Evolutionary conservation across 1,140 invertebrate species (phyloP).

Genomic region (Heliconius congener): DNA sequence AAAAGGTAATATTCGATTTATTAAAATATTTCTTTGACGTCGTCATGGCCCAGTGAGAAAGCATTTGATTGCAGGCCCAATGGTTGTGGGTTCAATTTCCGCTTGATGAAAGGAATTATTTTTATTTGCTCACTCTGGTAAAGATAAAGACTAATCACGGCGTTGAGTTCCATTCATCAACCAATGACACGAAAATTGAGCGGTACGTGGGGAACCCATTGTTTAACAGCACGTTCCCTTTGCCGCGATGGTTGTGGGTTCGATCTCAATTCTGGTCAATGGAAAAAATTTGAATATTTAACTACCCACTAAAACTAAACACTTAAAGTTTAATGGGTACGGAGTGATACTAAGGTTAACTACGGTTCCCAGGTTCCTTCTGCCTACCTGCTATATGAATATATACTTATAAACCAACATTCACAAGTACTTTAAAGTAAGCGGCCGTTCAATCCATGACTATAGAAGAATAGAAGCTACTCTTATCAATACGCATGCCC

Average conservation of each 20-base stretch:
- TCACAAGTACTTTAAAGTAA: neutral
- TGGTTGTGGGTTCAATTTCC: neutral
- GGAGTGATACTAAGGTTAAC: no score
- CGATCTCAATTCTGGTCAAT: neutral
- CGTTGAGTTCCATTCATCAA: neutral
- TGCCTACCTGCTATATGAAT: no score
- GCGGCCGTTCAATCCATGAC: neutral
- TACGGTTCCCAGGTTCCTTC: no score
- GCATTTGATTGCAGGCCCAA: no score
- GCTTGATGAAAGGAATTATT: neutral
- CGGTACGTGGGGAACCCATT: no score
- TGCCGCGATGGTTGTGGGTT: no score
- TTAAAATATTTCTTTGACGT: neutral
- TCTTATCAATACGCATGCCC: slow-evolving; percentile 29
- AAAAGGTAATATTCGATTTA: neutral
- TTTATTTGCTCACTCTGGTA: neutral
- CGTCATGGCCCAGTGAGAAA: no score
- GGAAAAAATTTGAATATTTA: neutral
- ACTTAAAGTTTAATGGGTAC: no score
- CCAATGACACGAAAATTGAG: no score
- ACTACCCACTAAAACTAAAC: no score
- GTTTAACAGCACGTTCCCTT: no score
- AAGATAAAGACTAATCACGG: neutral
- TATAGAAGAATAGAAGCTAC: neutral
- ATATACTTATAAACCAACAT: neutral